Base-by-base conservation (phyloP, 2,888 invertebrate species). In the Tupiocoris notatus region DNA sequence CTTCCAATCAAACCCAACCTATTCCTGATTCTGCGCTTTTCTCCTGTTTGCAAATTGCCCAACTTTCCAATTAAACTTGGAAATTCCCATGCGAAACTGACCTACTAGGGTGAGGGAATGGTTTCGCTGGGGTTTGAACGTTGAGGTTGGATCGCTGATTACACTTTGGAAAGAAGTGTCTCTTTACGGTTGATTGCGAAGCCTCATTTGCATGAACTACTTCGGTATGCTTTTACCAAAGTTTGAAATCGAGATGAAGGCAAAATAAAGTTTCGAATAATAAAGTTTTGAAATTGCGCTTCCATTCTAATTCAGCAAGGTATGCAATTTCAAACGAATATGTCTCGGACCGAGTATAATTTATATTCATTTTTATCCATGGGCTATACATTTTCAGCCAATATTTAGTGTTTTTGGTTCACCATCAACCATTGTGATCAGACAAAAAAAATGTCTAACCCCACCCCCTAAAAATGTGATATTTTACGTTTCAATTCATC, bases 1-100 rank as follows among this genome's bases (percentile, higher is more conserved):
- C 39, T 39, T 39, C 39, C 39, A 39, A 39, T 39, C 39, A 12
- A 12, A 39, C 39, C 39, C 39, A 12, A 39, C 39, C 39, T 39
- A 39, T 39, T 12, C 39, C 39, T 12, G 39, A 39, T 7, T 3
- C 39, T 7, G 39, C 39, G n/a, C 12, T 39, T 12, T 12, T 12
- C 39, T 12, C 12, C 39, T 39, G 39, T 39, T 17, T 23, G 70
- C 70, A 70, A 70, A 70, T 70, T 70, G 70, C 24, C 70, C 59
- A 68, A 68, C 68, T 68, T 68, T 68, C 68, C 68, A 68, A 68
- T 68, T 68, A 68, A 68, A 68, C 58, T 68, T 68, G 68, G 68
- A 68, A 70, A 70, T 70, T 70, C 24, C 70, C 59, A 24, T 9
- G 23, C 23, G 7, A 18, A 22, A 16, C 2, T 0, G 25, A n/a